phyloP scores from a whole-genome alignment of 1,140 invertebrate species.

The Temnothorax nylanderi region DNA sequence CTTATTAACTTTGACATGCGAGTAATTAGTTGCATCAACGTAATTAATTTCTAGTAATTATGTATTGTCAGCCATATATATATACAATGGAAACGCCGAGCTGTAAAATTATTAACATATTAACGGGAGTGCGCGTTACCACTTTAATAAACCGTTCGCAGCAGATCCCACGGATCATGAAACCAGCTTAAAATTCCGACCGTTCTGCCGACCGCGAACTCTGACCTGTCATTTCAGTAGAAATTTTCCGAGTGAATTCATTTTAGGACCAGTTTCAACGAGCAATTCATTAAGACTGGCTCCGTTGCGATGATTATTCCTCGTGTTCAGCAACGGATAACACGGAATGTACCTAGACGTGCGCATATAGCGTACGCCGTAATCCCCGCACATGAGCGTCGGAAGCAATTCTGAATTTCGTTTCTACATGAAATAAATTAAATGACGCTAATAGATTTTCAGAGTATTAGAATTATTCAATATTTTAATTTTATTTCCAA shows the following conservation, averaged over 20 bases:
- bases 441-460: conserved; percentile 6
- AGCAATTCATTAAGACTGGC: conserved; percentile 68
- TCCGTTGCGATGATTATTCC: conserved; percentile 64
- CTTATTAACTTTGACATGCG: conserved; percentile 3
- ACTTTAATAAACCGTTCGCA: conserved; percentile 47
- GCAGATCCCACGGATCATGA: conserved; percentile 42
- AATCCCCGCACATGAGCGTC: conserved; percentile 1
- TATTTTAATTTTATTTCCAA: neutral
- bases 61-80: neutral
- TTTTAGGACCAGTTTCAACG: conserved; percentile 69
- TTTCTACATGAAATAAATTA: neutral
- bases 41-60: conserved; percentile 59
- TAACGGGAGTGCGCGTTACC: conserved; percentile 24
- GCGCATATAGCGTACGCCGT: conserved; percentile 15
- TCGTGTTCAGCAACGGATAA: conserved; percentile 16
- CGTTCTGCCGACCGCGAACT: conserved; percentile 61
- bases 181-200: conserved; percentile 52
- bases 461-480: conserved; percentile 5
- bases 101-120: conserved; percentile 56
- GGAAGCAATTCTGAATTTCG: neutral
- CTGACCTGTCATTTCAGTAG: conserved; percentile 67
- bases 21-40: conserved; percentile 38
- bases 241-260: conserved; percentile 65
- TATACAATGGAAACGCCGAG: neutral
- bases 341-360: conserved; percentile 33